Evolutionary conservation across 2,888 invertebrate genomes (phyloP).

Genomic region (Conomelus anceps): DNA sequence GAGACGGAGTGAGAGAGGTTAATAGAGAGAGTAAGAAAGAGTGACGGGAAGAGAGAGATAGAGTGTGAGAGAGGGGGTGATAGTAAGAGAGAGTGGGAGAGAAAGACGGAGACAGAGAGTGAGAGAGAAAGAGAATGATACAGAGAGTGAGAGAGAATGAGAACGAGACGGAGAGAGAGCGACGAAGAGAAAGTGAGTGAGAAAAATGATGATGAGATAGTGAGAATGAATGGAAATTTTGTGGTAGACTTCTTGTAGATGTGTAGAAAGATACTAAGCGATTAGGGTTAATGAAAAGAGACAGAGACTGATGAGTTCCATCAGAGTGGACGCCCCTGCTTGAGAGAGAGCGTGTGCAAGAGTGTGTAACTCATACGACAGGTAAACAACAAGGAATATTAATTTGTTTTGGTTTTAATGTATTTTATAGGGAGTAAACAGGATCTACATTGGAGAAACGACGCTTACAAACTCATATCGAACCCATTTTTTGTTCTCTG

Average conservation of each 20-base stretch:
- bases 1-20: too few relatives aligned
- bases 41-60: not conserved
- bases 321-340: not conserved
- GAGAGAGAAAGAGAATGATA: not conserved
- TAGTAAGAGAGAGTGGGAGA: too few relatives aligned
- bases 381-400: too few relatives aligned
- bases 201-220: not conserved
- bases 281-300: not conserved
- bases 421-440: too few relatives aligned
- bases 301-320: not conserved
- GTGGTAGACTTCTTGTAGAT: not conserved
- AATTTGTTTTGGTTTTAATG: too few relatives aligned
- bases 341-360: not conserved
- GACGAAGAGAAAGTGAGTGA: not conserved
- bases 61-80: not conserved
- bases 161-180: not conserved
- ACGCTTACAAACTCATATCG: too few relatives aligned
- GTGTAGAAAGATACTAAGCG: not conserved
- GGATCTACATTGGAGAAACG: too few relatives aligned
- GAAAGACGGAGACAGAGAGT: too few relatives aligned
- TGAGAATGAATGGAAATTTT: not conserved
- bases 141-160: not conserved
- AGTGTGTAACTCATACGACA: too few relatives aligned
- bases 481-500: too few relatives aligned
- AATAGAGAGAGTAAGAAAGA: not conserved